Evolutionary conservation across 2,888 invertebrate genomes (phyloP), one percentile per base, ranked within the genome.

Genomic region (Candidula unifasciata): DNA sequence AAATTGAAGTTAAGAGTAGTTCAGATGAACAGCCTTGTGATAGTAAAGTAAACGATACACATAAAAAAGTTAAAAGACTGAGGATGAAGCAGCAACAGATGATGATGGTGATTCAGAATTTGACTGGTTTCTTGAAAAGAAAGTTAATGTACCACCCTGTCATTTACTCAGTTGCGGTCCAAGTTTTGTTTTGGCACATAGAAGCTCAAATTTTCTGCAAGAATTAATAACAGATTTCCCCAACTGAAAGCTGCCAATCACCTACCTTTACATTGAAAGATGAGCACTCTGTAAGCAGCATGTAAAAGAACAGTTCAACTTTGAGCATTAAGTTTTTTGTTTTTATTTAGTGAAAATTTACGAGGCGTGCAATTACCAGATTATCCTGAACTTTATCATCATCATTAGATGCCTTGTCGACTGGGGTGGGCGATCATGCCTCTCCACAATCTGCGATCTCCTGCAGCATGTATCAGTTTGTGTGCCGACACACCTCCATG

Each of bases 101-200:
- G n/a, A n/a, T n/a, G n/a, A 2, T 1, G 33, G 18, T 13, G 24
- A 33, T 13, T n/a, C n/a, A n/a, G 93, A 94, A 13, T 90, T 93
- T 91, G 93, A 94, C 87, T 94, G 94, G 94, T 92, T 90, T 77
- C 89, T 94, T 83, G 93, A 94, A 64, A 94, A 94, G 88, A n/a
- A 86, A 90, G 13, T 27, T 77, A 71, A 85, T 90, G n/a, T n/a
- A n/a, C n/a, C 85, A 80, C 87, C 90, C 54, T 87, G 87, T 13
- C 86, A 76, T 24, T 27, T 84, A 16, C 77, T 83, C 60, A 79
- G 89, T 52, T 88, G 84, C 66, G 89, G 88, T 6, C 89, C 90
- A 27, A 94, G 95, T 64, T 96, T 96, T 94, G 96, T 96, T 2
- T 97, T 97, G 94, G 96, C 95, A 0, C 96, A 95, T 92, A 95